Evolutionary conservation across 2,888 invertebrate species (phyloP).

Genomic region (Argyra leucocephala): DNA sequence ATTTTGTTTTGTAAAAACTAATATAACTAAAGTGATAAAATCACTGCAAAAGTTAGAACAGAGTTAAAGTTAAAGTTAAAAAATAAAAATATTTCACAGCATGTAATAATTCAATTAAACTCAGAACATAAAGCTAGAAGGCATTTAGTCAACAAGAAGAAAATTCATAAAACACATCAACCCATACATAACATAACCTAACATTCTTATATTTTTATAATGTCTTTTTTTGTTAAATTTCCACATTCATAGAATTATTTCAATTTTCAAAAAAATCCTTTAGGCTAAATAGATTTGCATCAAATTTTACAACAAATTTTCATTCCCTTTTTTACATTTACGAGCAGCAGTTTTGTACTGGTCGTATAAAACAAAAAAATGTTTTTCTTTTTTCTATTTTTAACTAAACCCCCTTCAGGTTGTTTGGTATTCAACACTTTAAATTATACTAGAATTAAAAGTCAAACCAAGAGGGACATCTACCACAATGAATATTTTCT

Average conservation of each 20-base stretch:
- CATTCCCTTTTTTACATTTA: too few relatives aligned
- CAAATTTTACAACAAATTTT: not conserved
- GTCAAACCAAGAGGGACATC: not conserved
- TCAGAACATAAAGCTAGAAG: not conserved
- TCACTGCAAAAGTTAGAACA: conserved; percentile 9
- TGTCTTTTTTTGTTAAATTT: not conserved
- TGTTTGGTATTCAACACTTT: not conserved
- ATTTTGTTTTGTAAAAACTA: too few relatives aligned
- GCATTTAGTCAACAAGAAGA: not conserved
- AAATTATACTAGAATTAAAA: not conserved
- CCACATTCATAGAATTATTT: not conserved
- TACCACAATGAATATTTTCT: too few relatives aligned
- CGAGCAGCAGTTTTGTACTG: too few relatives aligned
- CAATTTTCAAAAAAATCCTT: not conserved
- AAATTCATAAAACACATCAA: not conserved
- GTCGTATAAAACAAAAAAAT: too few relatives aligned
- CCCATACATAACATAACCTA: not conserved
- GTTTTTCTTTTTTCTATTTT: not conserved
- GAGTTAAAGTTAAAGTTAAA: not conserved
- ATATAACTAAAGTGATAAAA: too few relatives aligned
- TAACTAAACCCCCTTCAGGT: too few relatives aligned
- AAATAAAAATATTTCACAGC: conserved; percentile 17
- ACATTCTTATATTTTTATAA: not conserved
- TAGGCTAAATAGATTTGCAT: conserved; percentile 10
- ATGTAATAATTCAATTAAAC: conserved; percentile 20